phyloP scores from a whole-genome alignment of 2,113 vertebrate species.

The Halcyon malimbica region DNA sequence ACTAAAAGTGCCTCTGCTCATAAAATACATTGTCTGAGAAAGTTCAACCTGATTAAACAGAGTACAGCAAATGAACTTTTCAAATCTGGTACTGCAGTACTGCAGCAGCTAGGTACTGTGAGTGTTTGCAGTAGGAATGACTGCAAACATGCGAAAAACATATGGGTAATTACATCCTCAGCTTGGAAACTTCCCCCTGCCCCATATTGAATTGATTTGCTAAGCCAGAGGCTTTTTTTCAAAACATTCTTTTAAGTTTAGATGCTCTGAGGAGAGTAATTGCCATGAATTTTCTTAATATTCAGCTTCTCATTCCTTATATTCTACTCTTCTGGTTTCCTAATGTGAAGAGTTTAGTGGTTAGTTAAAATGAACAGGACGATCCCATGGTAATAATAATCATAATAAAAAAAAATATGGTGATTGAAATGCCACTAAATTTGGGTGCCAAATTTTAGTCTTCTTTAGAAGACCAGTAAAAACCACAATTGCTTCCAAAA shows the following conservation, averaged over 20 bases:
- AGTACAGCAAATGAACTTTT: neutral
- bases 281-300: neutral
- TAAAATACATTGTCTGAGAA: neutral
- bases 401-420: rapidly evolving
- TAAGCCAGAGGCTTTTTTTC: neutral
- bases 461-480: neutral
- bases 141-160: neutral
- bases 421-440: neutral
- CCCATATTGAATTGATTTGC: neutral
- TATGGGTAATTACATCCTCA: neutral
- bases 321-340: neutral
- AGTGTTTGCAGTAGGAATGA: neutral
- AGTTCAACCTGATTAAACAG: neutral
- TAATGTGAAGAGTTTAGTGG: neutral
- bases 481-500: neutral
- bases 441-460: rapidly evolving
- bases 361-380: neutral
- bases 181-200: neutral
- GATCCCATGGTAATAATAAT: neutral
- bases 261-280: neutral
- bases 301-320: neutral
- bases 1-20: neutral
- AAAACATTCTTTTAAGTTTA: neutral
- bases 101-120: neutral
- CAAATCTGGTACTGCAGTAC: neutral